phyloP scores from a whole-genome alignment of 2,888 invertebrate species.

The Phortica okadai region DNA sequence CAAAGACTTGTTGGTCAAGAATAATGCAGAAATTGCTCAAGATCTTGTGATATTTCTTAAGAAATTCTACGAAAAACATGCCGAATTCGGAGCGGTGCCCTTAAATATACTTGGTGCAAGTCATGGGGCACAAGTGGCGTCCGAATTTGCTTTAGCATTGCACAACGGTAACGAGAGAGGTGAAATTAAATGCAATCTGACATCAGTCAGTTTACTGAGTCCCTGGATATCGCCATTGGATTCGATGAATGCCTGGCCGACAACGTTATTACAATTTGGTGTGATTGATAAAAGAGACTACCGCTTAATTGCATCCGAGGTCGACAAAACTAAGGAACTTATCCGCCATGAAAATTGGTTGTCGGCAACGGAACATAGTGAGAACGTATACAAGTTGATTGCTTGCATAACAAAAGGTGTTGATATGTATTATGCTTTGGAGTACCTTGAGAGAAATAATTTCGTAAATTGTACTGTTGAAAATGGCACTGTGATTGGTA shows the following conservation, averaged over 20 bases:
- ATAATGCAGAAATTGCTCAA: conserved; percentile 81
- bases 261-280: conserved; percentile 84
- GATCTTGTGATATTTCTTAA: conserved; percentile 86
- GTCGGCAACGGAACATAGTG: background rate
- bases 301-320: background rate
- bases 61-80: conserved; percentile 81
- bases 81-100: conserved; percentile 83
- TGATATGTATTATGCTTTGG: background rate
- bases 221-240: conserved; percentile 94
- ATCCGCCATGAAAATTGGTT: background rate
- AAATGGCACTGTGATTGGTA: background rate
- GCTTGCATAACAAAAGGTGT: background rate
- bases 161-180: conserved; percentile 80
- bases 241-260: conserved; percentile 89
- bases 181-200: conserved; percentile 74
- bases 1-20: conserved; percentile 77
- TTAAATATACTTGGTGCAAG: conserved; percentile 93
- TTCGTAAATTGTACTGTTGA: background rate
- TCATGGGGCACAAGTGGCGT: conserved; percentile 94
- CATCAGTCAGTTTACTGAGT: conserved; percentile 84
- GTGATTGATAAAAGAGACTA: conserved; percentile 79
- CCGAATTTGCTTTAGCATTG: conserved; percentile 83
- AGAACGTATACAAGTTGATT: background rate
- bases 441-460: background rate
- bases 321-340: background rate